Percentiles rank a stretch among this genome's conserved stretches.
phyloP scores from a whole-genome alignment of 2,113 vertebrate genomes.

The Fulmarus glacialis region DNA sequence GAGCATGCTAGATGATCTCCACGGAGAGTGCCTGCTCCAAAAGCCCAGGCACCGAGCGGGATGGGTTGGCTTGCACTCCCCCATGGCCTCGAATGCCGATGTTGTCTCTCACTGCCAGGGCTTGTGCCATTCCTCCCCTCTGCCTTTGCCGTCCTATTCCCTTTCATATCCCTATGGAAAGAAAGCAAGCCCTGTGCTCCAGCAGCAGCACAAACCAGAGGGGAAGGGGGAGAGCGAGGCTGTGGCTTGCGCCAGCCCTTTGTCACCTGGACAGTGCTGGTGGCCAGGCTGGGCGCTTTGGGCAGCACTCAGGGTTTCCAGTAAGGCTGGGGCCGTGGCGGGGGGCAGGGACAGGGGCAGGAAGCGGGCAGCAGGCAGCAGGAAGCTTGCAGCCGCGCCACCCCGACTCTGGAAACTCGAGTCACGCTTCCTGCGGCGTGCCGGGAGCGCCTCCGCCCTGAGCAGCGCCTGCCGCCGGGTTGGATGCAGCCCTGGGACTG shows the following conservation, averaged over 20 bases:
- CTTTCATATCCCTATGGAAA: not conserved
- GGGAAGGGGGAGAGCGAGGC: not conserved
- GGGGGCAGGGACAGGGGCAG: constrained; percentile 61
- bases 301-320: constrained; percentile 62
- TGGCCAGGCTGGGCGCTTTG: not conserved
- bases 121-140: not conserved
- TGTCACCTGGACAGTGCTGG: not conserved
- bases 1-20: not conserved
- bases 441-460: constrained; percentile 44
- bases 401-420: constrained; percentile 68
- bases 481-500: not conserved
- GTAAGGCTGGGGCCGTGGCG: constrained; percentile 34
- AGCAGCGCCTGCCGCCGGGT: not conserved
- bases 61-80: not conserved
- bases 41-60: rapidly evolving
- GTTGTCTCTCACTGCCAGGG: not conserved
- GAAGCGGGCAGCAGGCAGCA: constrained; percentile 70
- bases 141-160: not conserved
- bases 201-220: not conserved
- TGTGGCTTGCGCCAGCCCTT: not conserved
- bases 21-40: rapidly evolving
- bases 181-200: not conserved
- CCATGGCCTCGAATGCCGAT: rapidly evolving
- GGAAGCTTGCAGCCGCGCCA: constrained; percentile 67
- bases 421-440: constrained; percentile 63